Evolutionary conservation across 2,797 vertebrate genomes (phyloP).

Genomic region (Megaceryle alcyon): DNA sequence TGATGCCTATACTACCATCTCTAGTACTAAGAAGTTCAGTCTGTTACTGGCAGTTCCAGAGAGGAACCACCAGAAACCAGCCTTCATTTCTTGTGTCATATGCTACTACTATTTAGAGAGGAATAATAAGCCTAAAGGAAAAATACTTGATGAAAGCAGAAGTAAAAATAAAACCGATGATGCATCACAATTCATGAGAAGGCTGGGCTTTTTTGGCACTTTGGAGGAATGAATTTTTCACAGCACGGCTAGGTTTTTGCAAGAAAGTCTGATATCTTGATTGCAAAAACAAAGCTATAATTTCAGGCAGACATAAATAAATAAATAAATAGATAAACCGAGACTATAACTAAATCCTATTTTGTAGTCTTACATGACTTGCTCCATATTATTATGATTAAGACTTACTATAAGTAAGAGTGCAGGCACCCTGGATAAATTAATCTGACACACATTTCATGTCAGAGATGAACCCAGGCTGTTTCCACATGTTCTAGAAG

Average conservation of each 20-base stretch:
- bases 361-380: not conserved
- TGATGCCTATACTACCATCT: not conserved
- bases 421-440: not conserved
- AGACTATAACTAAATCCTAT: not conserved
- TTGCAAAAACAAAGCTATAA: not conserved
- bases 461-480: not conserved
- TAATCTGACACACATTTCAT: not conserved
- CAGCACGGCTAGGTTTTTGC: not conserved
- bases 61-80: not conserved
- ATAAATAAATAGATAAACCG: not conserved
- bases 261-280: not conserved
- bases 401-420: not conserved
- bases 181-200: not conserved
- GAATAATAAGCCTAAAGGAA: conserved; percentile 28
- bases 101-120: conserved; percentile 38
- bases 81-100: not conserved
- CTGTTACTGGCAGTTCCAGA: not conserved
- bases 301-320: not conserved
- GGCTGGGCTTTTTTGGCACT: not conserved
- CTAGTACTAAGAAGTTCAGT: not conserved
- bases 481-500: not conserved
- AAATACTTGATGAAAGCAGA: conserved; percentile 26
- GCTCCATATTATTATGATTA: not conserved
- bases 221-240: not conserved
- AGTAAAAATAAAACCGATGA: conserved; percentile 49